These are phyloP conservation scores for Chelon labrosus DNA, from an alignment of 2,797 vertebrate genomes.

Conservation along the genomic window DNA sequence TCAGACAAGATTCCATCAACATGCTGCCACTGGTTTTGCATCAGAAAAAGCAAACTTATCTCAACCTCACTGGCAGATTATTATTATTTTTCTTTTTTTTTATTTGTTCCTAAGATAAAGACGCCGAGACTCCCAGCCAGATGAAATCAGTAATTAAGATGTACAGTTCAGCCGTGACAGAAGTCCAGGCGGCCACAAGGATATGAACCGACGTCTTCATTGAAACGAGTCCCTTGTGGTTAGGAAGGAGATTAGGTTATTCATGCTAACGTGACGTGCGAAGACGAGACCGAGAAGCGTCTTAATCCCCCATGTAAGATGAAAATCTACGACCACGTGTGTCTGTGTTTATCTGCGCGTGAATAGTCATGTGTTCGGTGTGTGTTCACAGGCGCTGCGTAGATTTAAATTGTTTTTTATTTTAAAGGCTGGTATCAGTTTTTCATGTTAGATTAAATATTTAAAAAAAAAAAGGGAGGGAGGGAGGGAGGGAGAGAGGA, in stretches of 20 bases:
- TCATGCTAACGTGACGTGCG: conserved; percentile 28
- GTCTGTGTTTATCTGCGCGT: background rate
- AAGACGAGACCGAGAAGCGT: conserved; percentile 22
- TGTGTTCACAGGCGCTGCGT: background rate
- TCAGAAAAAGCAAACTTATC: conserved; percentile 19
- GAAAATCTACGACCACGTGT: conserved; percentile 24
- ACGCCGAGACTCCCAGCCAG: conserved; percentile 18
- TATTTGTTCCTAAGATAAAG: conserved; percentile 34
- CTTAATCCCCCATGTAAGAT: conserved; percentile 57
- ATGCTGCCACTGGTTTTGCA: background rate
- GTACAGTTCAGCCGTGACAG: conserved; percentile 36
- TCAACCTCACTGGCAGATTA: background rate
- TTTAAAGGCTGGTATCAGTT: background rate
- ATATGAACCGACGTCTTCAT: conserved; percentile 39
- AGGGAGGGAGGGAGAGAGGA: background rate
- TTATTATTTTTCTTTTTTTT: background rate
- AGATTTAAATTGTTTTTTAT: background rate
- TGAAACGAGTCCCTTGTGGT: conserved; percentile 44
- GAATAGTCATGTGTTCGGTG: background rate
- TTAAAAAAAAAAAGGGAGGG: too few relatives aligned
- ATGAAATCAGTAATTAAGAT: conserved; percentile 56
- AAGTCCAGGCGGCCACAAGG: conserved; percentile 26
- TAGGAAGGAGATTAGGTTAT: conserved; percentile 47
- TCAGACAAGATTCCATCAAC: conserved; percentile 11
- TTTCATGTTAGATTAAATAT: too few relatives aligned